Evolutionary conservation across 1,140 invertebrate genomes (phyloP).

Genomic region (Ganaspis sp.): DNA sequence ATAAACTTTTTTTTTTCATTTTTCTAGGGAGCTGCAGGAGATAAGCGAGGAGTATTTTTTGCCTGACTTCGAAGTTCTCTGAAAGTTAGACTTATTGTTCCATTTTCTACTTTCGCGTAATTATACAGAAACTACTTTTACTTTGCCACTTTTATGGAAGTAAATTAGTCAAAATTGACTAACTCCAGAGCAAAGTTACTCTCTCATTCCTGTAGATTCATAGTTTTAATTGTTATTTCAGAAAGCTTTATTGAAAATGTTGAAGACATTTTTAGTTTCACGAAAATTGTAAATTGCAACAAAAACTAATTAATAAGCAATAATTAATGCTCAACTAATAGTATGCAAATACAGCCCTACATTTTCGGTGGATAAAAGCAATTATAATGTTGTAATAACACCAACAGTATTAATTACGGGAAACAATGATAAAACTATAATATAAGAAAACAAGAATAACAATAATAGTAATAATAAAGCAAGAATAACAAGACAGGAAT

Average conservation of each 20-base stretch:
- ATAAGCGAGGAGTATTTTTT: background rate
- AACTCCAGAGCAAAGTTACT: background rate
- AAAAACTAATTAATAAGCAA: too few species aligned
- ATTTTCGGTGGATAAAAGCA: too few species aligned
- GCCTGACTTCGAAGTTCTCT: background rate
- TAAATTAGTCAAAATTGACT: background rate
- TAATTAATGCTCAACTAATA: too few species aligned
- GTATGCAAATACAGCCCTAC: too few species aligned
- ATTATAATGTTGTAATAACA: too few species aligned
- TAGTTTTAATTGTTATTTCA: constrained; percentile 2
- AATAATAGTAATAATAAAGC: too few species aligned
- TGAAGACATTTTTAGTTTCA: background rate
- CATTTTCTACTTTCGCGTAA: background rate
- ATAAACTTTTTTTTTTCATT: background rate
- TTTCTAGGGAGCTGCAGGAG: background rate
- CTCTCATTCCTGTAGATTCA: background rate
- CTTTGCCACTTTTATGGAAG: background rate
- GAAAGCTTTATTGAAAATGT: background rate
- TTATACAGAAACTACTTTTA: constrained; percentile 5
- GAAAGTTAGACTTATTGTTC: constrained; percentile 1
- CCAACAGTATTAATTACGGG: too few species aligned
- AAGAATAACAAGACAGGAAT: too few species aligned
- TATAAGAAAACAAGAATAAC: too few species aligned
- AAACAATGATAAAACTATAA: too few species aligned
- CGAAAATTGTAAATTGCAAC: background rate